Evolutionary conservation across 2,797 vertebrate genomes (phyloP).

Genomic region (Sebastes oblongus): DNA sequence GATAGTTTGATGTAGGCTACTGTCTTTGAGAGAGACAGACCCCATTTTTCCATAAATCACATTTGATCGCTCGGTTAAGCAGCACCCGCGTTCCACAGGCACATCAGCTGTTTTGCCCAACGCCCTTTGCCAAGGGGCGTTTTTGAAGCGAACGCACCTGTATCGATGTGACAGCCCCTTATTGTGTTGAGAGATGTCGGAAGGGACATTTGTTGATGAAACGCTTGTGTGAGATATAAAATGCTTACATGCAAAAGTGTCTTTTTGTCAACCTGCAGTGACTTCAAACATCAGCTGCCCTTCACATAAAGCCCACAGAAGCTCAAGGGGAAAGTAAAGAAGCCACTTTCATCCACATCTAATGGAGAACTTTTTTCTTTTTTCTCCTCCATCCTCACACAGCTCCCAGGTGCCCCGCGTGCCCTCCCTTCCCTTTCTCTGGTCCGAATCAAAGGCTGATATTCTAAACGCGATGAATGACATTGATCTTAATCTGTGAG

Average conservation of each 20-base stretch:
- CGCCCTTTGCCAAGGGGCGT: background rate
- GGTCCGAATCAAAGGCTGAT: constrained; percentile 81
- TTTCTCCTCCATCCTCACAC: constrained; percentile 65
- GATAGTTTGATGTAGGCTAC: background rate
- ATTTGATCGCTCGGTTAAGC: background rate
- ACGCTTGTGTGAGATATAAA: background rate
- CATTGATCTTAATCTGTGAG: constrained; percentile 84
- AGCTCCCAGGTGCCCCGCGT: constrained; percentile 74
- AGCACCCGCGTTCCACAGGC: background rate
- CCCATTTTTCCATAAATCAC: background rate
- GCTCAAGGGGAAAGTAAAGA: constrained; percentile 46
- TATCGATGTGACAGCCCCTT: background rate
- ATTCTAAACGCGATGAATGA: constrained; percentile 80
- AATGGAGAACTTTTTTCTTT: constrained; percentile 56
- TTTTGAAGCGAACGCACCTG: background rate
- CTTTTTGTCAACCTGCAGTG: constrained; percentile 9
- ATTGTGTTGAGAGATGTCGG: background rate
- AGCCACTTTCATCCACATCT: constrained; percentile 58
- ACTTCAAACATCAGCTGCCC: constrained; percentile 37
- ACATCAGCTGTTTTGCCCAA: background rate
- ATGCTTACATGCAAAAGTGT: constrained; percentile 14
- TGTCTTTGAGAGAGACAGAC: background rate
- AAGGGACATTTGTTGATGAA: background rate
- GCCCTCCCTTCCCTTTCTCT: constrained; percentile 81
- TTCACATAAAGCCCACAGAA: constrained; percentile 15